Base-by-base conservation (phyloP, 2,797 vertebrate species). In the Babyrousa celebensis region DNA sequence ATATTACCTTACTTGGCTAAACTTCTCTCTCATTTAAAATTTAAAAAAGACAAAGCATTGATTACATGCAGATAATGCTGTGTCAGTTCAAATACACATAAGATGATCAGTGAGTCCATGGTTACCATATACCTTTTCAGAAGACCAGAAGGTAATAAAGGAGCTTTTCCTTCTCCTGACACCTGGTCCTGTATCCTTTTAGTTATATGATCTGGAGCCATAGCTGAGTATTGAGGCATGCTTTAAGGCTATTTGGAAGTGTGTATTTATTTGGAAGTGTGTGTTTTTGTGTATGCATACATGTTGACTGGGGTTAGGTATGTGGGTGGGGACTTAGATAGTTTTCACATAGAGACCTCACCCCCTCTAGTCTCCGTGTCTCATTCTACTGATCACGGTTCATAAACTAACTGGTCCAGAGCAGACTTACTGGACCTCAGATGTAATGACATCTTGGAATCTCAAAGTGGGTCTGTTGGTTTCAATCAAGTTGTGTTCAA, bases 401-500 rank as follows among this genome's bases (percentile, higher is more conserved):
- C 5, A 40, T 84, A 79, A 75, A 82, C 52, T 52, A 63, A 29
- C 20, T 40, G 54, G 80, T 74, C 70, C 17, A 18, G 16, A 43
- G 63, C 29, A 63, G n/a, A 68, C 43, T 92, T n/a, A 14, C 2
- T 88, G 27, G 63, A 65, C 36, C 58, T 85, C 62, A 20, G n/a
- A 54, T 15, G 14, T 58, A 52, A 52, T 21, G 75, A 54, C 12
- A 70, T 2, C 21, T 78, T 60, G 48, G 10, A 32, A 25, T 82
- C 65, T 83, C 40, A 72, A 16, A 52, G 54, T 68, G 48, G 6
- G 15, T 23, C 36, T 84, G 32, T 21, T 75, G 5, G 70, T 52
- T 86, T 67, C 92, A 95, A 78, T 29, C 67, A 74, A 82, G 12
- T 88, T n/a, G 68, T 62, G 95, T 85, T 56, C 58, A 94, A 56